A percentile compares a stretch with the other conserved stretches of the same genome.
Conservation (phyloP, 2,888 invertebrate genomes). For the Rapana venosa region DNA sequence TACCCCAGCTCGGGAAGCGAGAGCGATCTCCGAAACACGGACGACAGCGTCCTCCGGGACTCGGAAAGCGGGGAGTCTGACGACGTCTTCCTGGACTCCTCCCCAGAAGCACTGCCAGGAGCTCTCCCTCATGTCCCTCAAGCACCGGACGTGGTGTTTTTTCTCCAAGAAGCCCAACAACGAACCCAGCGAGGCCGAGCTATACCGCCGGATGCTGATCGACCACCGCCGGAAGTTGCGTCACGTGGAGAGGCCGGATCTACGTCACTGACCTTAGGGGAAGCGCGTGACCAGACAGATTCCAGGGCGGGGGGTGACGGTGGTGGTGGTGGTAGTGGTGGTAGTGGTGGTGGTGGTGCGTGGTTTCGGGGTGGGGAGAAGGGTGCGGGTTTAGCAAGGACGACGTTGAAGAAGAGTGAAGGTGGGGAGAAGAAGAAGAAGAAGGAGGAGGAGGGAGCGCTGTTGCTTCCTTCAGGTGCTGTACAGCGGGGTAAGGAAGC, state of each 20-base stretch:
- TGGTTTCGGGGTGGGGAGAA: background rate
- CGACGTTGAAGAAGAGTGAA: background rate
- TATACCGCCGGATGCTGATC: conserved; percentile 38
- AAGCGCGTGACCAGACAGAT: background rate
- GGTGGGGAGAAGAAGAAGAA: background rate
- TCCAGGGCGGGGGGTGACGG: background rate
- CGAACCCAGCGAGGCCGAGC: conserved; percentile 37
- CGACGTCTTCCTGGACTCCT: conserved; percentile 33
- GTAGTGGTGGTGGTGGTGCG: background rate
- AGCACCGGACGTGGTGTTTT: conserved; percentile 32
- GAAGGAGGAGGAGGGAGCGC: too few species aligned
- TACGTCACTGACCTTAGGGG: background rate
- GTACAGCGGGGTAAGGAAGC: too few species aligned
- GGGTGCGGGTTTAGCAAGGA: background rate
- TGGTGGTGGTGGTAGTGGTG: background rate
- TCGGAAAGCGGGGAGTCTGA: conserved; percentile 29
- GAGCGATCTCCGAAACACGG: conserved; percentile 5
- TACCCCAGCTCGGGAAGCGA: conserved; percentile 34
- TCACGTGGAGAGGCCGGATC: conserved; percentile 39
- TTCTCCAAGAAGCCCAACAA: conserved; percentile 3
- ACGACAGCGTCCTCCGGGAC: background rate
- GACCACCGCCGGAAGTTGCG: conserved; percentile 31
- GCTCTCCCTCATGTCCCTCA: background rate
- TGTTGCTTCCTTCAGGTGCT: too few species aligned
- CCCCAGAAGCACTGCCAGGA: conserved; percentile 1